Base-by-base conservation (phyloP, 2,113 vertebrate species). In the Seriola aureovittata region DNA sequence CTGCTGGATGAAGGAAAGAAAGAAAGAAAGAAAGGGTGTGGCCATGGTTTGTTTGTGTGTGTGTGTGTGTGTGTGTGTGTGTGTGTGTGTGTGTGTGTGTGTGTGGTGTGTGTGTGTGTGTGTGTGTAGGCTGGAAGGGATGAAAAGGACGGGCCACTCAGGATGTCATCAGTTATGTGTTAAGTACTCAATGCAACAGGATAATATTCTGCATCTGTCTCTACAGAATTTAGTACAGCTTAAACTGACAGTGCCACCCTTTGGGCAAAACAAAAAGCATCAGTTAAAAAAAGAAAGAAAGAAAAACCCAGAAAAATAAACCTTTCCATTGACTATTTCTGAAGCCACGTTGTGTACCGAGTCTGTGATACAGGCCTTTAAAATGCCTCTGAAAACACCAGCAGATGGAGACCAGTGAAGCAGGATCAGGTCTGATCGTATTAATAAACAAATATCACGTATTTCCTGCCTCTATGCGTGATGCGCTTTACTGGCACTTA, bases 401-500 rank as follows among this genome's bases (percentile, higher is more conserved):
- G 34, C 86, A 86, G 88, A 85, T 85, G 74, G 63, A 79, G 46
- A 67, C 34, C 52, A 67, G 9, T 71, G 60, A 78, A 57, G 58
- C 71, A 48, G 46, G 42, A 74, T 82, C 57, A 78, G 50, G 80
- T 80, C 29, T 46, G 71, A 71, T 25, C 8, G 0, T 68, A 78
- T 78, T 70, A 75, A 82, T 46, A 65, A 48, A 54, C 25, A 55
- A 71, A 73, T 46, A 50, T 50, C 50, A 64, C 17, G 42, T 78
- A 48, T 38, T 76, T 59, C 34, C 34, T 17, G 23, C 23, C 11
- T 17, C 60, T 50, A 36, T 64, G 21, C 25, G 64, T 17, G 19
- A 38, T 63, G 7, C 57, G 42, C 69, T 36, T 34, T 40, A 13
- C 3, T 19, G 34, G 59, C 59, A 80, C 64, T 52, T 74, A 25